Evolutionary conservation across 2,113 vertebrate species (phyloP).

Genomic region (Hystrix cristata): DNA sequence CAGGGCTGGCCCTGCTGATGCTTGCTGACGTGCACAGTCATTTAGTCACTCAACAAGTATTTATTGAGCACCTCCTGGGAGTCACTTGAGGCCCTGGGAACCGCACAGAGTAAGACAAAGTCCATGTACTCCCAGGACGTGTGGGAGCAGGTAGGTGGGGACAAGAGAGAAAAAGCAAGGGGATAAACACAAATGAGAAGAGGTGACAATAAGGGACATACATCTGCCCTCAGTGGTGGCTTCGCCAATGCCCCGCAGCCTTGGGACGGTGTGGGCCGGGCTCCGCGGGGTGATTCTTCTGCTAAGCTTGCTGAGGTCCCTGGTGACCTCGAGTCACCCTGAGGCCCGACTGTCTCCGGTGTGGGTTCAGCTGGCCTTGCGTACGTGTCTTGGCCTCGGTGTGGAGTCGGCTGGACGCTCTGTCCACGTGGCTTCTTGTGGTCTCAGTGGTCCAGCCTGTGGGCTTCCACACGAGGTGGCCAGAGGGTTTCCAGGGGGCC

Average conservation of each 20-base stretch:
- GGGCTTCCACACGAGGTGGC: background rate
- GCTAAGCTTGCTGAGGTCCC: background rate
- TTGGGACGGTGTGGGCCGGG: too few species aligned
- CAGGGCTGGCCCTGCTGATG: background rate
- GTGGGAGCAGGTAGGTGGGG: background rate
- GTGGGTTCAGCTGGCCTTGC: too few species aligned
- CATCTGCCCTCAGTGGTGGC: background rate
- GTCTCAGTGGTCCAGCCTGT: background rate
- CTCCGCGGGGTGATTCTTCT: background rate
- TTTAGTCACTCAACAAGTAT: background rate
- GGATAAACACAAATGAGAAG: background rate
- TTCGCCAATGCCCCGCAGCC: background rate
- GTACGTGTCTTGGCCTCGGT: background rate
- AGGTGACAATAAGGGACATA: background rate
- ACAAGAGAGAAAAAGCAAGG: background rate
- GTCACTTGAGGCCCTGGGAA: background rate
- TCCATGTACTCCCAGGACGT: background rate
- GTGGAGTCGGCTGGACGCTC: background rate
- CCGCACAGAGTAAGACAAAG: background rate
- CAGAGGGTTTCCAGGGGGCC: background rate
- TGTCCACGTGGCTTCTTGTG: background rate
- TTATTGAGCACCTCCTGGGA: background rate
- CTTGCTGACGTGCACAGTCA: background rate
- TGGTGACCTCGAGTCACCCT: background rate
- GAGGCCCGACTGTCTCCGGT: fast-evolving